Evolutionary conservation across 2,888 invertebrate species (phyloP), one percentile per base, ranked within the genome.

Genomic region (Apotomis betuletana): DNA sequence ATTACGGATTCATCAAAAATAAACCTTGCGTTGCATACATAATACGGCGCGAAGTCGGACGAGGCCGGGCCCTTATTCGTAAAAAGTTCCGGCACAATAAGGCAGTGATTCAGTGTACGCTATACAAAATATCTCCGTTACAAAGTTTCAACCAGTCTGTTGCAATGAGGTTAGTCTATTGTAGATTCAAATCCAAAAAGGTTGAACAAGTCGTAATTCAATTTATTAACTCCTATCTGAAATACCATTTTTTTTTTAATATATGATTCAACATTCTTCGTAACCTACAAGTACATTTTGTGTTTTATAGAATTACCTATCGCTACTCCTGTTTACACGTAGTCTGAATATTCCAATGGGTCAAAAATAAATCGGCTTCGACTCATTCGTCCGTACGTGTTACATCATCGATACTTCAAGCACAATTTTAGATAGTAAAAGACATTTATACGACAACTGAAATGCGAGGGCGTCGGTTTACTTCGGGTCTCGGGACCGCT

Each of bases 161-260:
- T 90, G 88, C 90, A 83, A 87, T 92, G 91, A 92, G 92, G 91
- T 92, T 82, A 78, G 80, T 85, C 90, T 92, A 92, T 92, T 92
- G 91, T 92, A 92, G 91, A 92, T 91, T 92, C 92, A 92, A 92
- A 92, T 92, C 92, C 92, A 92, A 92, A 92, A 92, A 87, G 85
- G 89, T 92, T 90, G 87, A 91, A 91, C 88, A 84, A 90, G 89
- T 92, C 89, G 85, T 90, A 84, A 86, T 87, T 86, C 81, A 86
- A 85, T 90, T 90, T 89, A 86, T 88, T 89, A 89, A 89, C 84
- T 87, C 88, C 89, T 92, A 92, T 89, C 83, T 89, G 91, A 90
- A 87, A 90, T 91, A 91, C 88, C 87, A 90, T 27, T 27, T 86
- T 83, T 81, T 76, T 82, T 85, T 65, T 87, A 90, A 90, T 88